Percentiles rank a stretch among this genome's conserved stretches.
Evolutionary conservation across 2,888 invertebrate genomes (phyloP).

Genomic region (Ellobium chinense): DNA sequence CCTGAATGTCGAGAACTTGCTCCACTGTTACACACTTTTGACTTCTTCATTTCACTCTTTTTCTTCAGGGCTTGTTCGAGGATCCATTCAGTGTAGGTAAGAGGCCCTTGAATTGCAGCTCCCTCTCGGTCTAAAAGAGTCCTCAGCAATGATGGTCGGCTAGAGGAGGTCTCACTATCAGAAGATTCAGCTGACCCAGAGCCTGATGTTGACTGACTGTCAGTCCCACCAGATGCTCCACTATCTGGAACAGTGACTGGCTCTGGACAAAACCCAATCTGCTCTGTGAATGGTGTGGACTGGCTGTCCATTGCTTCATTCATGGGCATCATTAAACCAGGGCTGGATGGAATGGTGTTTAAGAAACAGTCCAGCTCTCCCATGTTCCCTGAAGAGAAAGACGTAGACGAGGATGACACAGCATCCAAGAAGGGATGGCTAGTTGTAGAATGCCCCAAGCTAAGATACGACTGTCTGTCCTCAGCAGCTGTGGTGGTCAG

Average conservation of each 20-base stretch:
- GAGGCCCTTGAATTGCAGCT: conserved; percentile 27
- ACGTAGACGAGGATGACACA: neutral
- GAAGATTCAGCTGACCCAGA: neutral
- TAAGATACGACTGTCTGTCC: neutral
- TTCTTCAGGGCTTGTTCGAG: conserved; percentile 16
- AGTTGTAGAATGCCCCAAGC: neutral
- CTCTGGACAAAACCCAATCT: neutral
- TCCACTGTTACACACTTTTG: neutral
- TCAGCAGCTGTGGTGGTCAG: neutral
- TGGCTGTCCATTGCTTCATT: neutral
- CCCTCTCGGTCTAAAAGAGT: conserved; percentile 49
- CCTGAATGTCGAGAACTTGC: neutral
- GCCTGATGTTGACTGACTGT: neutral
- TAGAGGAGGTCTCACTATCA: conserved; percentile 22
- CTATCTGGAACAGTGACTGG: neutral
- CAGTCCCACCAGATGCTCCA: neutral
- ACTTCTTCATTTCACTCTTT: neutral
- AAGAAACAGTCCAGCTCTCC: conserved; percentile 28
- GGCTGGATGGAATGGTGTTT: conserved; percentile 11
- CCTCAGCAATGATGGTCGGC: conserved; percentile 46
- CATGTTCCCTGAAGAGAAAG: neutral
- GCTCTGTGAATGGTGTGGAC: conserved; percentile 1
- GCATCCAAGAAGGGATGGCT: conserved; percentile 7
- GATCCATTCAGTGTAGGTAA: conserved; percentile 24
- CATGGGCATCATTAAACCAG: neutral